Conservation (phyloP, 2,113 vertebrate genomes). For the Uria aalge region DNA sequence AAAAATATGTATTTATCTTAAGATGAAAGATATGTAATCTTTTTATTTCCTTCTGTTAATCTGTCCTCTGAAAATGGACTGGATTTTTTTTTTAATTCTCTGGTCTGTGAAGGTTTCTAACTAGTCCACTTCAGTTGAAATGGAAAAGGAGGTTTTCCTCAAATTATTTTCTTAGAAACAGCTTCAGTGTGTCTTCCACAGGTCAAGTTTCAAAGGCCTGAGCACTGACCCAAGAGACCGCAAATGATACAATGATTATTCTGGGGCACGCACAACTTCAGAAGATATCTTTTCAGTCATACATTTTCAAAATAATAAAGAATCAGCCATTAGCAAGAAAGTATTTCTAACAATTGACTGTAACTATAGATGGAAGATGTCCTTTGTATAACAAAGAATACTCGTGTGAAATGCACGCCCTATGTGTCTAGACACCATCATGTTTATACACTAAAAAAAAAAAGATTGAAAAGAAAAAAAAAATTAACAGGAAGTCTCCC, state of each 20-base stretch:
- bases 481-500: background rate
- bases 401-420: accelerated
- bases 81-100: background rate
- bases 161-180: background rate
- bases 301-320: background rate
- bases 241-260: background rate
- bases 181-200: background rate
- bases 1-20: background rate
- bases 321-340: background rate
- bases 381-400: background rate
- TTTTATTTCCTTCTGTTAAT: background rate
- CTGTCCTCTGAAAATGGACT: background rate
- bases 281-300: background rate
- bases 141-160: background rate
- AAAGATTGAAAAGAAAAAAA: background rate
- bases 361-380: background rate
- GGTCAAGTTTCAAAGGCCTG: background rate
- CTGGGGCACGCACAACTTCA: background rate
- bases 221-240: background rate
- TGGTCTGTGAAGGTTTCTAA: background rate
- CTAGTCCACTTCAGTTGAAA: background rate
- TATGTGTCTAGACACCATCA: background rate
- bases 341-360: background rate
- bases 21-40: background rate
- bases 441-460: background rate